Base-by-base conservation (phyloP, 2,113 vertebrate species). In the Recurvirostra avosetta region DNA sequence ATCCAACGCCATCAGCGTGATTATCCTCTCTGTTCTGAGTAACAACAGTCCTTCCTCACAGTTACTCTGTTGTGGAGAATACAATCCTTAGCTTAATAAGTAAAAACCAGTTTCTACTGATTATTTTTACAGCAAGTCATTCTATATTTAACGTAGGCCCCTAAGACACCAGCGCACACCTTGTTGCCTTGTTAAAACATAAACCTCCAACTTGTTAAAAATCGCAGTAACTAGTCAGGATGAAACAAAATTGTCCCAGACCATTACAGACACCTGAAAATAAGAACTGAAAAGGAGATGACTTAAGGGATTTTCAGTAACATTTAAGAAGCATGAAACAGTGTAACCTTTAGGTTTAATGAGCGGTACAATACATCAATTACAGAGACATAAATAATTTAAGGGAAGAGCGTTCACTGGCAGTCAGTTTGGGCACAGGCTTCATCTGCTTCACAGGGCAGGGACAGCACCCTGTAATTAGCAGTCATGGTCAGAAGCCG, bases 381-480 rank as follows among this genome's bases (percentile, higher is more conserved):
- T 89, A 87, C 22, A 85, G 86, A 85, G 65, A 75, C 34, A 4
- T 11, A 67, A 88, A 47, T 50, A 91, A 93, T 94, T 87, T 65
- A 85, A 84, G 56, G 65, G 20, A 93, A 94, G 76, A 94, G 49
- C 0, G 2, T 63, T 92, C 82, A 52, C 32, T 32, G 30, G 43
- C 66, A 63, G 83, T 34, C 73, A 68, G 38, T 45, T 77, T 75
- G 74, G 66, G 89, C 76, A 86, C 72, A 87, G 79, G 45, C 53
- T 86, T 78, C n/a, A 74, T 71, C 85, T 94, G 68, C 53, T 89
- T 78, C 11, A 9, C 8, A 47, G 61, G 61, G 62, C 38, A 87
- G 73, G 80, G 56, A 61, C 43, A 53, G 61, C 56, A 85, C 22
- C 30, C 70, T 90, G 52, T 94, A 97, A 95, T 89, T 92, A 93